Base-by-base conservation (phyloP, 30 jellyfish, hydroid and myxozoan genomes). In the Turritopsis dohrnii region DNA sequence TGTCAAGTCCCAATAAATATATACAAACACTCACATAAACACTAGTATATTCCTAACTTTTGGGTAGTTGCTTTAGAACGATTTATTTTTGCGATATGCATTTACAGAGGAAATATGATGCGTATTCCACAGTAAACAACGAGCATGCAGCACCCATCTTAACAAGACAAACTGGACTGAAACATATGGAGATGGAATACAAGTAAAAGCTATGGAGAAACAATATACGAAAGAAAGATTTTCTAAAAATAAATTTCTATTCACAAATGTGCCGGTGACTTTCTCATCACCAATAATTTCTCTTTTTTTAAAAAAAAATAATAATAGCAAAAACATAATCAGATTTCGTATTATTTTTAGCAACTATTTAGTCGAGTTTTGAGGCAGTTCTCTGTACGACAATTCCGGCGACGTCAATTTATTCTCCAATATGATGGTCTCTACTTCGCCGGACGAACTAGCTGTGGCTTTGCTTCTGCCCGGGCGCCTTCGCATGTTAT, bases 381-480 rank as follows among this genome's bases (percentile, higher is more conserved):
- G 76, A 3, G 30, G 30, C 29, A 29, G 31, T n/a, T 27, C 23
- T 54, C 88, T 65, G 7, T 25, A 25, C 23, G 88, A 21, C 66
- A 23, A 20, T 28, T 81, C 88, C 29, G 85, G 79, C 22, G 85
- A 79, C 7, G 88, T 24, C 24, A 81, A 85, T 29, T 22, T 30
- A 81, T 60, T 54, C 52, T 81, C 84, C 28, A 28, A 22, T 19
- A 81, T 81, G 16, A 81, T 66, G 24, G 73, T 52, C 85, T 81
- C 88, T 0, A 81, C 88, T 71, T 81, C 88, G 22, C 88, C 88
- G 24, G 69, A 53, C 22, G 88, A 25, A 31, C 23, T 81, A 7
- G 88, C 88, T 9, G 88, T 66, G 54, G 86, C 25, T 79, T 53
- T 79, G 30, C 8, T 23, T n/a, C 22, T 27, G 9, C 77, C 30